A percentile compares a stretch with the other conserved stretches of the same genome.
Conservation (phyloP, 1,140 invertebrate genomes). For the Popillia japonica region DNA sequence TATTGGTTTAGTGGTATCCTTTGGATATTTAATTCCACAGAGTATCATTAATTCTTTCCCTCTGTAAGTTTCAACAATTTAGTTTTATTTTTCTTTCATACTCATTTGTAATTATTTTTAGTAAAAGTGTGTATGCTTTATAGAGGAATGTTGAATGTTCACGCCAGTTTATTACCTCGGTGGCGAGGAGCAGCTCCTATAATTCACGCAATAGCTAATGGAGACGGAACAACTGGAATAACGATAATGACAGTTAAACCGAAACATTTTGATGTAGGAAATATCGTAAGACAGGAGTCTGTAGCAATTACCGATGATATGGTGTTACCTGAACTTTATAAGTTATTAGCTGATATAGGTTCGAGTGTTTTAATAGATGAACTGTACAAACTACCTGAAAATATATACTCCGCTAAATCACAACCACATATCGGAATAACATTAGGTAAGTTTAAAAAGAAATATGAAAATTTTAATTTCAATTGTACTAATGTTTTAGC, state of each 20-base stretch:
- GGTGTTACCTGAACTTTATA: conserved; percentile 72
- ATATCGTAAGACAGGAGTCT: conserved; percentile 75
- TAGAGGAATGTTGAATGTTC: conserved; percentile 92
- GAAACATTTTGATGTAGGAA: conserved; percentile 87
- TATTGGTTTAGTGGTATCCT: conserved; percentile 75
- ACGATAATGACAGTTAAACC: conserved; percentile 90
- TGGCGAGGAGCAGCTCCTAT: conserved; percentile 94
- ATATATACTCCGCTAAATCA: conserved; percentile 65
- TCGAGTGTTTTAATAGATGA: conserved; percentile 73
- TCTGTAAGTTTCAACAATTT: conserved; percentile 64
- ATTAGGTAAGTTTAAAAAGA: conserved; percentile 67
- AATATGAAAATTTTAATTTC: too few relatives aligned
- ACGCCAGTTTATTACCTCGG: conserved; percentile 88
- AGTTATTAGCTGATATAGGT: conserved; percentile 73
- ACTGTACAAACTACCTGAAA: conserved; percentile 68
- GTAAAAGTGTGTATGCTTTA: conserved; percentile 52
- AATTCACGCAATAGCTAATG: conserved; percentile 82
- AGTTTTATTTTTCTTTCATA: background rate
- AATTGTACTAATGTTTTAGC: conserved; percentile 63
- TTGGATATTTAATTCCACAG: conserved; percentile 75
- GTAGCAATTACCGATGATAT: conserved; percentile 69
- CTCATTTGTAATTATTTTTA: conserved; percentile 20
- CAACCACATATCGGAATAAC: conserved; percentile 71
- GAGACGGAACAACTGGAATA: conserved; percentile 84
- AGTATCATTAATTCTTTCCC: conserved; percentile 71